phyloP scores from a whole-genome alignment of 2,113 vertebrate genomes.

The Epinephelus cyanopodus region DNA sequence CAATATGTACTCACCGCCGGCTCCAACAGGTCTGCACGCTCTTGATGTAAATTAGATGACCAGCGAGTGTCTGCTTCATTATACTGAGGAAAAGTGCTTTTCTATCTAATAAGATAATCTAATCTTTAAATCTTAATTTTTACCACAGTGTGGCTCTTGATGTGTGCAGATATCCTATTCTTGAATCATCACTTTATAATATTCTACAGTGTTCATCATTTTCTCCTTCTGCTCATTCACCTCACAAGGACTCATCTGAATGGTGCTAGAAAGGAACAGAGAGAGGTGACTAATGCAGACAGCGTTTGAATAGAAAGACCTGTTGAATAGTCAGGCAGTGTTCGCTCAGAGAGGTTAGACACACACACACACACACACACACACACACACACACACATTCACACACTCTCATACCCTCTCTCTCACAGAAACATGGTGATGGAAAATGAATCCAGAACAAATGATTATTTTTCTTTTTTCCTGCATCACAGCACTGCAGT shows the following conservation, averaged over 20 bases:
- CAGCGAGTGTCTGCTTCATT: not conserved
- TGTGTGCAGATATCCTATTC: not conserved
- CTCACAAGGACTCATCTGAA: slow-evolving; percentile 25
- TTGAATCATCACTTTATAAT: slow-evolving; percentile 20
- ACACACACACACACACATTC: not conserved
- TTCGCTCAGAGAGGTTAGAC: slow-evolving; percentile 23
- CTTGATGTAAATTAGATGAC: not conserved
- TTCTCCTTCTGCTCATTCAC: slow-evolving; percentile 23
- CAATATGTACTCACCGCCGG: not conserved
- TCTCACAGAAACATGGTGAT: slow-evolving; percentile 1
- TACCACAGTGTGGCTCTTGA: not conserved
- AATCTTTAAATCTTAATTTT: not conserved
- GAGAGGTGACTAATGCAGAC: slow-evolving; percentile 48
- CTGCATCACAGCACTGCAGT: not conserved
- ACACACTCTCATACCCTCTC: not conserved
- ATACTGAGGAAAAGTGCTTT: not conserved
- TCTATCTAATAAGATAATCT: not conserved
- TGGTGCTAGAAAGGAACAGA: slow-evolving; percentile 12
- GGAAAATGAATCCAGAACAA: slow-evolving; percentile 13
- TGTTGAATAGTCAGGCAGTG: slow-evolving; percentile 32
- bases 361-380: not conserved
- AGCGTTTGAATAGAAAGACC: slow-evolving; percentile 43
- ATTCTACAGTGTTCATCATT: not conserved
- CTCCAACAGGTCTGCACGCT: not conserved
- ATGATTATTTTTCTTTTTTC: not conserved